Conservation (phyloP, 2,797 vertebrate species). For the Lophotriccus pileatus region DNA sequence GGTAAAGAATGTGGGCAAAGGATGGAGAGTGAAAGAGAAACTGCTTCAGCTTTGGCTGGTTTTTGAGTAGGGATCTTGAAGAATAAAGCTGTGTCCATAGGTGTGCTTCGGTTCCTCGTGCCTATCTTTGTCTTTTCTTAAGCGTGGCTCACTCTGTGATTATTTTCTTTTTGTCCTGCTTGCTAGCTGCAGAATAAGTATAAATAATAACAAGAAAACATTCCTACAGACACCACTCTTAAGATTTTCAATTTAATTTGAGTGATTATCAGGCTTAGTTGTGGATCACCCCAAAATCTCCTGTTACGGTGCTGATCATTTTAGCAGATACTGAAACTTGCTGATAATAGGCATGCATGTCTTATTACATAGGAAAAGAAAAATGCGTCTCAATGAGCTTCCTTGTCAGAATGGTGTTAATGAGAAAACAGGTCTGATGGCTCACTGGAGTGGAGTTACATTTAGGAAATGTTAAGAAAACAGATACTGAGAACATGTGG, state of each 20-base stretch:
- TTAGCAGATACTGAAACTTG: not conserved
- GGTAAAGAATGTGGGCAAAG: not conserved
- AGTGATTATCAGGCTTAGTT: not conserved
- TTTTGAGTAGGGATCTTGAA: not conserved
- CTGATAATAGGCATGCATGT: not conserved
- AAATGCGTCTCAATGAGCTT: not conserved
- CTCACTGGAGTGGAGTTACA: not conserved
- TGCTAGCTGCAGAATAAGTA: not conserved
- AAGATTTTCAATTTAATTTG: not conserved
- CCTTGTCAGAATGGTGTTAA: not conserved
- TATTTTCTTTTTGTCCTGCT: not conserved
- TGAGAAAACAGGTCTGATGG: not conserved
- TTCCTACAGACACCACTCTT: not conserved
- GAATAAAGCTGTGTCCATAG: not conserved
- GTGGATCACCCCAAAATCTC: not conserved
- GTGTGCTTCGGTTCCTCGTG: not conserved
- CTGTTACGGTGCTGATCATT: not conserved
- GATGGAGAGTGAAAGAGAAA: not conserved
- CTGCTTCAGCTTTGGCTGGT: not conserved
- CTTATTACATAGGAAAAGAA: not conserved
- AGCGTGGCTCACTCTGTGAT: not conserved
- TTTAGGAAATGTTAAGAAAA: not conserved
- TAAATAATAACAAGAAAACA: not conserved
- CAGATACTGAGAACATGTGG: not conserved
- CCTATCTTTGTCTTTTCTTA: not conserved